A percentile compares a stretch with the other conserved stretches of the same genome.
phyloP scores from a whole-genome alignment of 2,888 invertebrate species.

The Ametastegia equiseti region DNA sequence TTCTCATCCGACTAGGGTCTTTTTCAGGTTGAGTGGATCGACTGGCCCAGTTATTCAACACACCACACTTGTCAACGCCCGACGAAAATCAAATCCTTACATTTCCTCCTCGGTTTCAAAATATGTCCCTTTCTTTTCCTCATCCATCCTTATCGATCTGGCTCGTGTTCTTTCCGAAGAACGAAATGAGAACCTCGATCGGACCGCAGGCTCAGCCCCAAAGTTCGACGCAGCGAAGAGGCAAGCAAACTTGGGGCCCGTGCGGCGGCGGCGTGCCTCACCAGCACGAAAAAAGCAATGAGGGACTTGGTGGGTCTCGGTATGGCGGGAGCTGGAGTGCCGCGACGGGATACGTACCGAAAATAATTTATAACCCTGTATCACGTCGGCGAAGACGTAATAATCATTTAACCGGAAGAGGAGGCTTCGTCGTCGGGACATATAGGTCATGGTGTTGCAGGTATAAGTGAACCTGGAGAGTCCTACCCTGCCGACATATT shows the following conservation, averaged over 20 bases:
- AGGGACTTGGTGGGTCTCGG: slow-evolving; percentile 62
- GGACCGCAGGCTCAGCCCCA: slow-evolving; percentile 53
- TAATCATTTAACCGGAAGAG: slow-evolving; percentile 56
- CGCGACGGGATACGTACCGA: slow-evolving; percentile 69
- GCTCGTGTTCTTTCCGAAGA: not conserved
- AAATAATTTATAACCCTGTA: slow-evolving; percentile 64
- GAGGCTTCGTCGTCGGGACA: not conserved
- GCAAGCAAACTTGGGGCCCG: slow-evolving; percentile 66
- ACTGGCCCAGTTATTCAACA: not conserved
- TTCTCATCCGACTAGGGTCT: slow-evolving; percentile 60
- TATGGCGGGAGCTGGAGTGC: slow-evolving; percentile 69
- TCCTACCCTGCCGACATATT: no score
- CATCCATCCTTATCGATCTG: not conserved
- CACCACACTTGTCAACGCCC: no score
- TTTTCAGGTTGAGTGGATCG: not conserved
- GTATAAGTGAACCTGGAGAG: not conserved
- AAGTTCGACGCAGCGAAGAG: slow-evolving; percentile 52
- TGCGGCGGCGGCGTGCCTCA: slow-evolving; percentile 51
- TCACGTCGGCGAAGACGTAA: slow-evolving; percentile 50
- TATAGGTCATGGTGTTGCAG: slow-evolving; percentile 12
- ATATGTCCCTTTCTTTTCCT: no score
- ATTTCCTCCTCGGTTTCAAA: no score
- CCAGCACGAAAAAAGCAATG: slow-evolving; percentile 63
- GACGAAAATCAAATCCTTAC: no score
- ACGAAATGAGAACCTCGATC: not conserved